Percentiles rank a stretch among this genome's conserved stretches.
Conservation (phyloP, 2,888 invertebrate genomes). For the Drosophila robusta region DNA sequence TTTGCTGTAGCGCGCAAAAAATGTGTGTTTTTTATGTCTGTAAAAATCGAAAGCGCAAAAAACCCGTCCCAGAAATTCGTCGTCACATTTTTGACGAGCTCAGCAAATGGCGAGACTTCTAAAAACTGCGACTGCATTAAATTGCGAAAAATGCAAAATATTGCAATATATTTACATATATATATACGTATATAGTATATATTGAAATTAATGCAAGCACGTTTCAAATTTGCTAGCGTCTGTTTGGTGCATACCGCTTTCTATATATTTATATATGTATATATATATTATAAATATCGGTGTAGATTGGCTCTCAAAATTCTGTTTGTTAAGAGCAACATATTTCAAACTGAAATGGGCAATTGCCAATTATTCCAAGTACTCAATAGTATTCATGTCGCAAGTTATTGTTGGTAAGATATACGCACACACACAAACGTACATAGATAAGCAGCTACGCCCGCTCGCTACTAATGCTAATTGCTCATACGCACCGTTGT, state of each 20-base stretch:
- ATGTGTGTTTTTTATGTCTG: constrained; percentile 2
- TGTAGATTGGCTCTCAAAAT: constrained; percentile 34
- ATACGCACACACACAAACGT: constrained; percentile 30
- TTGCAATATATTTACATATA: constrained; percentile 13
- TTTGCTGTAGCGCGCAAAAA: too few species aligned
- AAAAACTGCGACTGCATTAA: constrained; percentile 31
- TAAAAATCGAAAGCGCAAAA: constrained; percentile 34
- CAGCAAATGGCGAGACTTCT: constrained; percentile 47
- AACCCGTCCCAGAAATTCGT: constrained; percentile 27
- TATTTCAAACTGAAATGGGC: constrained; percentile 23
- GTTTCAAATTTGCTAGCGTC: constrained; percentile 37
- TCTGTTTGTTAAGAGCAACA: not conserved
- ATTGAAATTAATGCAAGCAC: constrained; percentile 45
- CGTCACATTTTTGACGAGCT: constrained; percentile 42
- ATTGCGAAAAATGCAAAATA: constrained; percentile 40
- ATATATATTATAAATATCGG: constrained; percentile 3
- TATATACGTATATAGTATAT: constrained; percentile 5
- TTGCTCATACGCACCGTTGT: constrained; percentile 70
- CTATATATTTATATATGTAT: not conserved
- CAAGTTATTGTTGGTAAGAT: constrained; percentile 37
- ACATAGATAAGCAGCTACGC: constrained; percentile 21
- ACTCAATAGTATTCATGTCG: constrained; percentile 37
- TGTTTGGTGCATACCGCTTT: constrained; percentile 10
- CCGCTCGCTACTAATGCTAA: constrained; percentile 55
- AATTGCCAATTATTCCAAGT: constrained; percentile 31